phyloP scores from a whole-genome alignment of 2,888 invertebrate species.

The Eugnorisma glareosa region DNA sequence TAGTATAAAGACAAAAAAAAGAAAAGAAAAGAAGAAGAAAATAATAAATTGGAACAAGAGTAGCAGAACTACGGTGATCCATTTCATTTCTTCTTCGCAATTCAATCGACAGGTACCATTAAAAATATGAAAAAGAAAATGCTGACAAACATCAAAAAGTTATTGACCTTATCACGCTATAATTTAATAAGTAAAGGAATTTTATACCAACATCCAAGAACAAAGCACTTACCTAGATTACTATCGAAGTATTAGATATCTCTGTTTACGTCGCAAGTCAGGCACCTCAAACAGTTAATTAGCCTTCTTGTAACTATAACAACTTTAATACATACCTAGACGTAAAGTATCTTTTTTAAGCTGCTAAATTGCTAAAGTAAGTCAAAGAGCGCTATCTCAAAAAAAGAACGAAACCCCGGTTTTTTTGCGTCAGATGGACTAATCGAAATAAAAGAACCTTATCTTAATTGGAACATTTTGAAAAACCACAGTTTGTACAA shows the following conservation, averaged over 20 bases:
- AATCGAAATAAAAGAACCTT: background rate
- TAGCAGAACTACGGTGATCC: background rate
- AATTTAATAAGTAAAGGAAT: constrained; percentile 43
- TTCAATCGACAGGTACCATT: background rate
- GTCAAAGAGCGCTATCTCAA: background rate
- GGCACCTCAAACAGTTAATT: constrained; percentile 41
- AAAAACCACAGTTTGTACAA: background rate
- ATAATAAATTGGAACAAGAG: background rate
- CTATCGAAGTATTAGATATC: constrained; percentile 35
- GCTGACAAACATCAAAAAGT: background rate
- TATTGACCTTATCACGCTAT: constrained; percentile 31
- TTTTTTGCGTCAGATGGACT: background rate
- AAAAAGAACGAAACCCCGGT: background rate
- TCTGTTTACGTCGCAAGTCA: constrained; percentile 30
- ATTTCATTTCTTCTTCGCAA: background rate
- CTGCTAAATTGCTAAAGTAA: background rate
- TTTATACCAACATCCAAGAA: constrained; percentile 34
- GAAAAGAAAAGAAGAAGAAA: too few species aligned
- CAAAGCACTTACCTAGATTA: constrained; percentile 49
- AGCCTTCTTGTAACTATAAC: constrained; percentile 27
- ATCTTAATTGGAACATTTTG: background rate
- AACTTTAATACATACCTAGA: background rate
- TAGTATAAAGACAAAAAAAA: too few species aligned
- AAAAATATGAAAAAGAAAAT: background rate
- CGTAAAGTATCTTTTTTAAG: background rate